Base-by-base conservation (phyloP, 2,797 vertebrate genomes). In the Dermochelys coriacea region DNA sequence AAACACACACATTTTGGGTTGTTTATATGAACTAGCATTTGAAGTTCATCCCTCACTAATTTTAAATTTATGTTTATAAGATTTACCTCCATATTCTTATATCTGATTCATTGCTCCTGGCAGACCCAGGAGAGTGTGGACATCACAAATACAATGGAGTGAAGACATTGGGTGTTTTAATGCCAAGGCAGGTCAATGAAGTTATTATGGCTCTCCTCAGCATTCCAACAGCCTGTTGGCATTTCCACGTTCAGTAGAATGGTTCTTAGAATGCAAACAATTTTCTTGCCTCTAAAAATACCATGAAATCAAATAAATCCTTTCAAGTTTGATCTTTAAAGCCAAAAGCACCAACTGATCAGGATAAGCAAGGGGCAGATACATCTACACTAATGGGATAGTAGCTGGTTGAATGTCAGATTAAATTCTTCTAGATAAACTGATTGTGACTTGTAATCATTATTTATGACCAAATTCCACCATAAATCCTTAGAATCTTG, bases 131-230 rank as follows among this genome's bases (percentile, higher is more conserved):
- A 93, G 94, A 95, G 90, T 82, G 74, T 86, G 80, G 93, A 80
- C 1, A 6, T 87, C 92, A 85, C 89, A 96, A 95, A 93, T 47
- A 75, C 78, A 95, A 91, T 87, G 87, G 91, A 94, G 64, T 54
- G 89, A 93, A 89, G 59, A 18, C 84, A 85, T 91, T 0, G 14
- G 86, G 91, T 95, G 54, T 87, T 95, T 91, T 82, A 23, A 83
- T 88, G 81, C 74, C 41, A 87, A 87, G 89, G 87, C 86, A 96
- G 89, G 87, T 94, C 86, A 75, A 7, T 89, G 90, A 92, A 95
- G 90, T 94, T 96, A 74, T 90, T 96, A 96, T 91, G 90, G 82
- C 55, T 89, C 57, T 97, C 88, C 96, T 93, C 91, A 94, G 88
- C 71, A 71, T 91, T 94, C 90, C 78, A 78, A 61, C 83, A 49